Percentiles rank a stretch among this genome's conserved stretches.
Conservation (phyloP, 2,888 invertebrate genomes). For the Ormyrus labotus region DNA sequence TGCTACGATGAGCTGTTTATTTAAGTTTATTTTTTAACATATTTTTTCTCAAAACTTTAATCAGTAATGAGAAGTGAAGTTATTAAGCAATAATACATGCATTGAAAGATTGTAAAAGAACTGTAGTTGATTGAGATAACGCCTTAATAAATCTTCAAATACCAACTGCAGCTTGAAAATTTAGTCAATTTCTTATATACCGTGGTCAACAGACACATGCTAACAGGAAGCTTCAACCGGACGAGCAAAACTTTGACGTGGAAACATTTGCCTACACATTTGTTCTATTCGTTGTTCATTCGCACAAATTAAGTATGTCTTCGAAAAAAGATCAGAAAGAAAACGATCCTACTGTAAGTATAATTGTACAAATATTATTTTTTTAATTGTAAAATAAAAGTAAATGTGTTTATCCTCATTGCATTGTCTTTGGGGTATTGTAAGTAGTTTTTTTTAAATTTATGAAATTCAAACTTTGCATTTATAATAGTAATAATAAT, state of each 20-base stretch:
- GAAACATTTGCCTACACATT: conserved; percentile 12
- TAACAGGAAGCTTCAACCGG: conserved; percentile 9
- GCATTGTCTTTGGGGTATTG: no score
- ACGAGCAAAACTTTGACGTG: conserved; percentile 49
- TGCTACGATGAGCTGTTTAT: neutral
- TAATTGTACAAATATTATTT: neutral
- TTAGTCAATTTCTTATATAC: conserved; percentile 5
- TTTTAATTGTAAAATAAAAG: neutral
- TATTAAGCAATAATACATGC: neutral
- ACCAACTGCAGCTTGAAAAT: neutral
- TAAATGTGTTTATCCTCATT: no score
- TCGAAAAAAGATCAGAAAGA: conserved; percentile 51
- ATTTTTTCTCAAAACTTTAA: neutral
- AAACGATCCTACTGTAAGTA: conserved; percentile 46
- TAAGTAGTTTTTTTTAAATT: no score
- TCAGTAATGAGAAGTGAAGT: neutral
- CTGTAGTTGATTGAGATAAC: conserved; percentile 5
- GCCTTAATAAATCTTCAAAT: conserved; percentile 21
- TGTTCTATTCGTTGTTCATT: conserved; percentile 9
- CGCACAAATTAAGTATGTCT: conserved; percentile 44
- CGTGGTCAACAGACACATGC: conserved; percentile 68
- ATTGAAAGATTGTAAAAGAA: neutral
- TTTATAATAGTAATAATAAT: no score
- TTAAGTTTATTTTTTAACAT: neutral
- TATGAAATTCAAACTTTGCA: no score